These are phyloP conservation scores for Papilio xuthus DNA, from an alignment of 1,140 invertebrate genomes.

Conservation along the genomic window DNA sequence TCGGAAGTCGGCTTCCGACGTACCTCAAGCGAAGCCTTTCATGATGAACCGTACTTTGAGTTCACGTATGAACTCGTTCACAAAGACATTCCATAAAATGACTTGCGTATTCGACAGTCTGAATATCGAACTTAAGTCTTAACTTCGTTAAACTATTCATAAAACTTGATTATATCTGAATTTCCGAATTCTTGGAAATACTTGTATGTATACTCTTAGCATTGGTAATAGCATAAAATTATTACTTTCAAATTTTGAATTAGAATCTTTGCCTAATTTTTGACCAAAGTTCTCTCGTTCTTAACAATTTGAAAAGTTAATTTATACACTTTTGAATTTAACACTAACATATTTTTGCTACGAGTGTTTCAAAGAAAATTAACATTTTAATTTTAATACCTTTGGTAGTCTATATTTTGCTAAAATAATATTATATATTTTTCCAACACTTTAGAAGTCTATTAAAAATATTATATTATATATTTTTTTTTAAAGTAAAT, in stretches of 20 bases:
- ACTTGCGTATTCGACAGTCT: not conserved
- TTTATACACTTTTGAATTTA: too few species aligned
- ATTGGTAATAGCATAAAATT: too few species aligned
- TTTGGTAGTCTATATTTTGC: too few species aligned
- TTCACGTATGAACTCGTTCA: not conserved
- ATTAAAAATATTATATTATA: not conserved
- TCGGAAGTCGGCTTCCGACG: slow-evolving; percentile 50
- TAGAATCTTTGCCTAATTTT: too few species aligned
- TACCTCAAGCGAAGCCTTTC: slow-evolving; percentile 31
- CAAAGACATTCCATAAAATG: slow-evolving; percentile 2
- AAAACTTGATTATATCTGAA: not conserved
- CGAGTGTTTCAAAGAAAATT: too few species aligned
- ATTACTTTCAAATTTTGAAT: too few species aligned
- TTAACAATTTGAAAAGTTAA: too few species aligned
- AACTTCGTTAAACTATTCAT: not conserved
- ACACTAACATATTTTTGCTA: too few species aligned
- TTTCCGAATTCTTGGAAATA: not conserved
- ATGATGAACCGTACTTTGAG: not conserved
- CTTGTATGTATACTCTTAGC: not conserved
- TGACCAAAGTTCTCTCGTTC: too few species aligned
- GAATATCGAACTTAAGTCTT: not conserved
- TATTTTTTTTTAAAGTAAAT: not conserved
- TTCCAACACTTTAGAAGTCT: not conserved
- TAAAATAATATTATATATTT: too few species aligned
- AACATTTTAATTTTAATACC: too few species aligned